A percentile compares a stretch with the other conserved stretches of the same genome.
These are phyloP conservation scores for Eulacestoma nigropectus DNA, from an alignment of 2,113 vertebrate genomes.

Conservation along the genomic window DNA sequence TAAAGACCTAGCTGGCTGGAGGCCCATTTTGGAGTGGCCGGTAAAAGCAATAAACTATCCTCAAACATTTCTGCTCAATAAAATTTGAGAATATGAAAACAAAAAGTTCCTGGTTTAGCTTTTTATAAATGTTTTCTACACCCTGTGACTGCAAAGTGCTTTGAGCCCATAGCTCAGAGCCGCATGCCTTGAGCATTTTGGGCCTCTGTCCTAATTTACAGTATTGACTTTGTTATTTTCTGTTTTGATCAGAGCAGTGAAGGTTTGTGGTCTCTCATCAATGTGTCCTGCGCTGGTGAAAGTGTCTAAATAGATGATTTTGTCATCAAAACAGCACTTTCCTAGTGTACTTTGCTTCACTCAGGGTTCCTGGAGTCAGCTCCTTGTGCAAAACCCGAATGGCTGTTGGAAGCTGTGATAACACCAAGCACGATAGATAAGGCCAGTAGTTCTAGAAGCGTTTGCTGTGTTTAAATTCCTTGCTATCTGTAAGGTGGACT, in stretches of 20 bases:
- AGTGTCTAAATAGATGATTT: neutral
- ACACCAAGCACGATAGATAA: neutral
- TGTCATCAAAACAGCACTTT: neutral
- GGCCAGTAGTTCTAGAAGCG: neutral
- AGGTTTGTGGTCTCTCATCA: neutral
- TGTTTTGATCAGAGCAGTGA: neutral
- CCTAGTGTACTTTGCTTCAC: neutral
- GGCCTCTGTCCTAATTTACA: neutral
- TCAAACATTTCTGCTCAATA: conserved; percentile 49
- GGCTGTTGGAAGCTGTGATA: neutral
- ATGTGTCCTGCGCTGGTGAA: neutral
- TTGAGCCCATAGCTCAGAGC: neutral
- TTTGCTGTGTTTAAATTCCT: neutral
- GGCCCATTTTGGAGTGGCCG: conserved; percentile 22
- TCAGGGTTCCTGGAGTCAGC: neutral
- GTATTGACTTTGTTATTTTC: neutral
- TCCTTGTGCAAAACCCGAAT: neutral
- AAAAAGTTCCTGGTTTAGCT: neutral
- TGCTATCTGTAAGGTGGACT: neutral
- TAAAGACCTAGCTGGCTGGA: conserved; percentile 36
- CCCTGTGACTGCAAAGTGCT: neutral
- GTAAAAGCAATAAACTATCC: conserved; percentile 37
- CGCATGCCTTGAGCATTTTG: neutral
- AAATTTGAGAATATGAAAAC: conserved; percentile 55
- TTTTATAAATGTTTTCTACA: neutral